Evolutionary conservation across 2,888 invertebrate species (phyloP).

Genomic region (Macropis europaea): DNA sequence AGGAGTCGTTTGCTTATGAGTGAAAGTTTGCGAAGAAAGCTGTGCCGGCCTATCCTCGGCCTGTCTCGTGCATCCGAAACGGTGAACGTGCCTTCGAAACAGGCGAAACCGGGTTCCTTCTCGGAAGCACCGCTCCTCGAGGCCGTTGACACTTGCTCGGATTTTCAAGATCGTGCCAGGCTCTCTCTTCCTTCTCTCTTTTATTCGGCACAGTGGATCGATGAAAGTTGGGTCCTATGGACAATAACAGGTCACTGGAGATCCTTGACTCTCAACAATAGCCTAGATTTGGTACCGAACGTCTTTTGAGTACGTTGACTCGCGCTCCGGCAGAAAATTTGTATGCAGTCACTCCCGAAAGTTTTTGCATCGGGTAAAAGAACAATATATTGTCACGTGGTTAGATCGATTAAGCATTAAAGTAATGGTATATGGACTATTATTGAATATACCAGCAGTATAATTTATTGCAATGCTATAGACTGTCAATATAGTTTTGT

Average conservation of each 20-base stretch:
- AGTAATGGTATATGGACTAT: no score
- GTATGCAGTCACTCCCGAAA: no score
- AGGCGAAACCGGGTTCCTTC: conserved; percentile 25
- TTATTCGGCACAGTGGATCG: conserved; percentile 30
- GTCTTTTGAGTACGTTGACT: no score
- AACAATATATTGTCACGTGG: no score
- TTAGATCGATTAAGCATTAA: no score
- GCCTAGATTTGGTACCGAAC: no score
- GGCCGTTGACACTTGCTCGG: conserved; percentile 57
- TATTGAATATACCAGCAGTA: no score
- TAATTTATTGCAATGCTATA: no score
- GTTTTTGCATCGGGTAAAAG: no score
- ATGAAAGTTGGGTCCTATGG: background rate
- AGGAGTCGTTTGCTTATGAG: conserved; percentile 58
- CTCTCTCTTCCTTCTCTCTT: conserved; percentile 53
- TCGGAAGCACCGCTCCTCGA: conserved; percentile 36
- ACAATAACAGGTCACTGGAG: background rate
- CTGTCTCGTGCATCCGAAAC: conserved; percentile 16
- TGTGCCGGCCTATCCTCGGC: conserved; percentile 52
- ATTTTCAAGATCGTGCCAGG: conserved; percentile 60
- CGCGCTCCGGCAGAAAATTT: no score
- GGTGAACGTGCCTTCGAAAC: conserved; percentile 1
- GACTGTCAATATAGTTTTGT: no score
- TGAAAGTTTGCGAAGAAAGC: conserved; percentile 79
- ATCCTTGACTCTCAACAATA: background rate